phyloP scores from a whole-genome alignment of 1,140 invertebrate species.

The Ericerus pela region DNA sequence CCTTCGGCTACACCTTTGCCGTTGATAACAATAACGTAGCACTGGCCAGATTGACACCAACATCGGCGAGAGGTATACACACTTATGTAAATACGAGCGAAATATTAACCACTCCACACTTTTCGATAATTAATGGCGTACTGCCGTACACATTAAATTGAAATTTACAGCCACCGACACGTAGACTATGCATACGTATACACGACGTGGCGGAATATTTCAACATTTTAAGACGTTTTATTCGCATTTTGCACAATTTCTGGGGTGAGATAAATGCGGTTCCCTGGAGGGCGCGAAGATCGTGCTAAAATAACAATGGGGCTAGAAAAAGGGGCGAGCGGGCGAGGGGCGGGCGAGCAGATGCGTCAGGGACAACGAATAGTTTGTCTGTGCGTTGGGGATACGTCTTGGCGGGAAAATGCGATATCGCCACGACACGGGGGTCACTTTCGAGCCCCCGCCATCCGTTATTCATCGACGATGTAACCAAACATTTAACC shows the following conservation, averaged over 20 bases:
- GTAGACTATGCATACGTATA: too few species aligned
- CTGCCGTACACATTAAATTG: constrained; percentile 11
- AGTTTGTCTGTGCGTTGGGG: background rate
- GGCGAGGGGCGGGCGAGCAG: background rate
- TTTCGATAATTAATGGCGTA: too few species aligned
- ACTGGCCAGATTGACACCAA: too few species aligned
- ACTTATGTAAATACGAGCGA: too few species aligned
- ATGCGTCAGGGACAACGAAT: background rate
- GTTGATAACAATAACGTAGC: too few species aligned
- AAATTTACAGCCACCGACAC: constrained; percentile 4
- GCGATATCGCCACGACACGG: background rate
- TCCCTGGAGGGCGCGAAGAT: background rate
- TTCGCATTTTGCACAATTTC: background rate
- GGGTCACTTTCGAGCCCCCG: background rate
- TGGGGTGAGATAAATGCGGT: constrained; percentile 6
- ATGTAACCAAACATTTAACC: too few species aligned
- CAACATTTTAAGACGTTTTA: constrained; percentile 4
- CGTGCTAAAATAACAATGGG: background rate
- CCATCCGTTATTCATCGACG: background rate
- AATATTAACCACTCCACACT: too few species aligned
- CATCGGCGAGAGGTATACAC: too few species aligned
- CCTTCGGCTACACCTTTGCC: too few species aligned
- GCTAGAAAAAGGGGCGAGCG: too few species aligned
- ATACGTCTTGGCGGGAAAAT: too few species aligned
- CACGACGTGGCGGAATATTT: background rate